These are phyloP conservation scores for Malacoraja senta DNA, from an alignment of 2,797 vertebrate species.

Conservation along the genomic window DNA sequence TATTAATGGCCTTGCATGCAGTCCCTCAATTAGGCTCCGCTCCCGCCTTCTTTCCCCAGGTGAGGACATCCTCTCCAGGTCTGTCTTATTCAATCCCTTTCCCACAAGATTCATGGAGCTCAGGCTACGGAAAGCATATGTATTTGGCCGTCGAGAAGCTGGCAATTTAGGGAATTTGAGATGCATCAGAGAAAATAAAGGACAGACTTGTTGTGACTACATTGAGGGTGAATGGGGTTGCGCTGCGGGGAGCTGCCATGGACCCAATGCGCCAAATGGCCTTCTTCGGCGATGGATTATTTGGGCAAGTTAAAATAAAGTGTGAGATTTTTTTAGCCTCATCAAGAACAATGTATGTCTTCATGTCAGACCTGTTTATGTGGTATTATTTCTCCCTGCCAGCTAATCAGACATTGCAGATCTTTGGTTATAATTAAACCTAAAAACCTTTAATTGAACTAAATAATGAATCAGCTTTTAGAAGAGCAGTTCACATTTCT, in stretches of 20 bases:
- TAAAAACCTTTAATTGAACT: not conserved
- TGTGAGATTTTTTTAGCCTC: not conserved
- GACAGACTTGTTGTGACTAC: no score
- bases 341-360: not conserved
- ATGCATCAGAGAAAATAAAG: not conserved
- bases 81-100: no score
- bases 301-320: not conserved
- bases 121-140: not conserved
- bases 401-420: not conserved
- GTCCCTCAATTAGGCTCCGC: no score
- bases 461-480: not conserved
- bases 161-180: not conserved
- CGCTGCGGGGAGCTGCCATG: no score
- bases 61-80: no score
- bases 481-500: not conserved
- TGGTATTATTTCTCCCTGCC: not conserved
- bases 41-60: no score
- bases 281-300: no score
- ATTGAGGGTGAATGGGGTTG: no score
- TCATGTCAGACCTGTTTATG: not conserved
- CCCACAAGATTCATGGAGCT: not conserved
- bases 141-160: not conserved
- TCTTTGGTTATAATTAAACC: constrained; percentile 6
- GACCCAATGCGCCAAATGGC: no score
- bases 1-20: no score